Base-by-base conservation (phyloP, 2,113 vertebrate genomes). In the Bufo bufo region DNA sequence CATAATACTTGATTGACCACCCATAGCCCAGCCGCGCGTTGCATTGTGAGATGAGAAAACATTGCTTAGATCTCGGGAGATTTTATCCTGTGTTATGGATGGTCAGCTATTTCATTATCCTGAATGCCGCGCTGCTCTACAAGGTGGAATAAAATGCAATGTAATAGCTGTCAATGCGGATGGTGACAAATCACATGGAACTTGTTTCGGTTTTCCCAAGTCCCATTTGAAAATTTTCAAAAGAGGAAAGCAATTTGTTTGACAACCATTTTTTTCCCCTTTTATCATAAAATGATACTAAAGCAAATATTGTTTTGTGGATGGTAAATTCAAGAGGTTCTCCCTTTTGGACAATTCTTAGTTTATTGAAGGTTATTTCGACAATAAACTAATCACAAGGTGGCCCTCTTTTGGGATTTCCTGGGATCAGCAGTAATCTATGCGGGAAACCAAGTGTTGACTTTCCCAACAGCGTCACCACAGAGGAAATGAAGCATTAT, bases 1-100 rank as follows among this genome's bases (percentile, higher is more conserved):
- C 61, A 89, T 78, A 89, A 84, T 84, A 78, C 80, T 82, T 84
- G 87, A 89, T 84, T 84, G 82, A 78, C 81, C 87, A 84, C 61
- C 80, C 87, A 88, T 82, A 78, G 87, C 82, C 13, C 58, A 45
- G 58, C 66, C 2, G 47, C 16, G 19, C 16, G 69, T 13, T 54
- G 56, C 59, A 13, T 66, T 47, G n/a, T 50, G 59, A 88, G 71
- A 54, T 43, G 56, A 20, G 71, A 54, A 84, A 83, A 45, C 87
- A 23, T 65, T 88, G 54, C 69, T 10, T 10, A 11, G 43, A 84
- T 82, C 82, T 89, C 81, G 14, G 43, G 87, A 84, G 82, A 89
- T 69, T 89, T 20, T 84, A 47, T 84, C 72, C 87, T 23, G 65
- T 69, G 66, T 88, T 77, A 83, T 89, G 81, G 81, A 88, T 88